Conservation (phyloP, 2,888 invertebrate species). For the Escarpia spicata region DNA sequence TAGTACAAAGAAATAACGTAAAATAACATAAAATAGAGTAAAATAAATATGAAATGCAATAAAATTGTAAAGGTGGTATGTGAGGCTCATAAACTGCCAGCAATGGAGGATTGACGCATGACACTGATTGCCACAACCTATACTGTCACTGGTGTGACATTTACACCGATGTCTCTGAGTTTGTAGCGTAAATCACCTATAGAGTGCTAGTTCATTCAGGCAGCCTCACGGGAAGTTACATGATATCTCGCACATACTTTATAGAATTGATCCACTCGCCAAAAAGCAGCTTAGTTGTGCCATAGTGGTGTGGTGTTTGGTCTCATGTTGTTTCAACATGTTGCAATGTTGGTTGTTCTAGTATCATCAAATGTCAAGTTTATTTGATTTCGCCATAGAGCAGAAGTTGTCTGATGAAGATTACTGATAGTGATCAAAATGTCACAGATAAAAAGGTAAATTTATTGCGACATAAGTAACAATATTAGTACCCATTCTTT, state of each 20-base stretch:
- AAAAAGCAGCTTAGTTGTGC: background rate
- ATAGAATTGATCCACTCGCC: background rate
- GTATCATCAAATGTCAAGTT: too few species aligned
- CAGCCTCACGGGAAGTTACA: background rate
- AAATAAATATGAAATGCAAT: background rate
- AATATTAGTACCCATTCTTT: too few species aligned
- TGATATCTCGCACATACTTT: background rate
- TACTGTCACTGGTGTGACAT: background rate
- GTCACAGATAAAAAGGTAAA: too few species aligned
- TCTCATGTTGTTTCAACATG: too few species aligned
- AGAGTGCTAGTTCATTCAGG: background rate
- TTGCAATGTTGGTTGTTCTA: too few species aligned
- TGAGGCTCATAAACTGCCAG: background rate
- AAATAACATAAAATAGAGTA: background rate
- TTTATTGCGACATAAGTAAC: too few species aligned
- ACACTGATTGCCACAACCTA: background rate
- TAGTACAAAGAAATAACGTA: too few species aligned
- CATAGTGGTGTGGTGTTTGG: too few species aligned
- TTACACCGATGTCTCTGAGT: background rate
- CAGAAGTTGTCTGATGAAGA: too few species aligned
- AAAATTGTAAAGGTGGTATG: background rate
- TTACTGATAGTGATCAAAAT: too few species aligned
- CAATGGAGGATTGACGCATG: background rate
- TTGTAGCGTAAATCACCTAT: background rate
- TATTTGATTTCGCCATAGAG: too few species aligned